Evolutionary conservation across 2,888 invertebrate species (phyloP), one percentile per base, ranked within the genome.

Genomic region (Apodemia mormo): DNA sequence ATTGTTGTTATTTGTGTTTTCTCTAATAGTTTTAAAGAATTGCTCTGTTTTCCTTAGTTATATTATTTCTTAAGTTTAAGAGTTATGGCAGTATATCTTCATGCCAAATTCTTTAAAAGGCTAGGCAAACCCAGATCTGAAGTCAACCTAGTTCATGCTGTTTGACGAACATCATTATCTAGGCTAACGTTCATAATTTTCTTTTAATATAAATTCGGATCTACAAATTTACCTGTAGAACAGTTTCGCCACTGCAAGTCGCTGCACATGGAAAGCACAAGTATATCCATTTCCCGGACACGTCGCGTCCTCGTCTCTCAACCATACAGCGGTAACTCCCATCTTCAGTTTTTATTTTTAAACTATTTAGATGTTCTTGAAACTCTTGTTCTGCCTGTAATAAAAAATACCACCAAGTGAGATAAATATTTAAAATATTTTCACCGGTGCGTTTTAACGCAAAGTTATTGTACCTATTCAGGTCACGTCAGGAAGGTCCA

Each of bases 221-320:
- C 8, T 40, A 40, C 40, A 8, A 40, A 45, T 43, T 73, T 66
- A 92, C 94, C 90, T 93, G 93, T 75, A 94, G 74, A 58, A 89
- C 85, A 65, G 77, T 80, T 79, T 93, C 92, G 37, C 93, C 92
- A 74, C 87, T 88, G 81, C 93, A 93, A 40, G 89, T 83, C 3
- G 94, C 94, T 2, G 91, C 92, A 77, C 94, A 94, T 5, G 94
- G 92, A 77, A 87, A 94, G 82, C 94, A 94, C 74, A 92, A 78
- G 77, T 94, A 94, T 66, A 89, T 86, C 89, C 92, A 94, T 71
- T 89, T 87, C 72, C 92, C 88, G 10, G 89, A 84, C 8, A 87
- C 79, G 75, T 94, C 92, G 6, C 93, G 86, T 3, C 85, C 86
- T 65, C 86, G 88, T 52, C 93, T 81, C 76, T 94, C 91, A 82